Evolutionary conservation across 2,888 invertebrate species (phyloP).

Genomic region (Melinaea marsaeus): DNA sequence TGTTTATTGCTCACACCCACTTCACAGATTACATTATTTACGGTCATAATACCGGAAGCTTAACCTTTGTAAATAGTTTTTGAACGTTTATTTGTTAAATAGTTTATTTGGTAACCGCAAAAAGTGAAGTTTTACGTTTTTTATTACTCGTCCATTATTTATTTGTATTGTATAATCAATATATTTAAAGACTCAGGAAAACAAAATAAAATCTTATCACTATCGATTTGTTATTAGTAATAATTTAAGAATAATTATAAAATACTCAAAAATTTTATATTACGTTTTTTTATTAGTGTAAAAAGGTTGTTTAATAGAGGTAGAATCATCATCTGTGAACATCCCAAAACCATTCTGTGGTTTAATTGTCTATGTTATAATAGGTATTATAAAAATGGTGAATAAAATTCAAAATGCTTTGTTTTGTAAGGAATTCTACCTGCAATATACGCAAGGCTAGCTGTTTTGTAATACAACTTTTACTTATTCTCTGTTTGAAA

Average conservation of each 20-base stretch:
- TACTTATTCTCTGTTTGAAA: constrained; percentile 16
- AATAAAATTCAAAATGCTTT: constrained; percentile 7
- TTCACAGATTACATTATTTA: constrained; percentile 3
- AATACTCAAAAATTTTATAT: too few species aligned
- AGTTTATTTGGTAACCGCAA: neutral
- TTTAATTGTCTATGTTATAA: too few species aligned
- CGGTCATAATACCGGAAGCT: constrained; percentile 4
- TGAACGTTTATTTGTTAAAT: neutral
- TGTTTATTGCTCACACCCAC: neutral
- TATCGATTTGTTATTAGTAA: too few species aligned
- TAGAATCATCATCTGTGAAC: too few species aligned
- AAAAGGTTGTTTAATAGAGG: too few species aligned
- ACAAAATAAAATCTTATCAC: too few species aligned
- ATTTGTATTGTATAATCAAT: neutral
- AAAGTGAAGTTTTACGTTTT: neutral
- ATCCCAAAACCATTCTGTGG: too few species aligned
- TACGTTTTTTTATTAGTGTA: too few species aligned
- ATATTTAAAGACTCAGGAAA: too few species aligned
- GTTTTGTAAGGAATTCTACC: constrained; percentile 29
- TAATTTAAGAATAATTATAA: too few species aligned
- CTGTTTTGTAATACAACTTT: constrained; percentile 27
- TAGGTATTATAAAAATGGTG: too few species aligned
- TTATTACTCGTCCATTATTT: neutral
- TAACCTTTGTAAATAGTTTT: constrained; percentile 5
- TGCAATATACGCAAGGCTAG: constrained; percentile 26